Conservation (phyloP, 2,888 invertebrate genomes). For the Zeuzera pyrina region DNA sequence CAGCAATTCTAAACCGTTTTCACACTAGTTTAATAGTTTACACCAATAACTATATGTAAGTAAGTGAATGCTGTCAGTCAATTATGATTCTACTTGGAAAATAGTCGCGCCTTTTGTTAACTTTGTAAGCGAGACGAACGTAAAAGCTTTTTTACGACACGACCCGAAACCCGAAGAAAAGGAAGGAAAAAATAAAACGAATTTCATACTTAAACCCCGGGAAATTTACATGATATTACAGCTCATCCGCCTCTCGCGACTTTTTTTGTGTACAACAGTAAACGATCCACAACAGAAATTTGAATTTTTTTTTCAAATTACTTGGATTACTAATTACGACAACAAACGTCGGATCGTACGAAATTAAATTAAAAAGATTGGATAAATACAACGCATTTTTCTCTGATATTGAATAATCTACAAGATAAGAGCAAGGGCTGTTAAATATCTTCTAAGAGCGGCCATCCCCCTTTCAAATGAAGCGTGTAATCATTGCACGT, state of each 20-base stretch:
- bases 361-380: neutral
- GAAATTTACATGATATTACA: slow-evolving; percentile 64
- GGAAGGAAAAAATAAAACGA: slow-evolving; percentile 47
- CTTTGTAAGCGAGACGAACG: slow-evolving; percentile 51
- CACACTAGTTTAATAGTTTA: too few species aligned
- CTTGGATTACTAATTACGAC: slow-evolving; percentile 36
- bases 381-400: neutral
- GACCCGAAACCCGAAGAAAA: slow-evolving; percentile 42
- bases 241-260: slow-evolving; percentile 37
- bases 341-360: slow-evolving; percentile 14
- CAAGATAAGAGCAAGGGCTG: neutral
- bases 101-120: slow-evolving; percentile 49
- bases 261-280: slow-evolving; percentile 38
- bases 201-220: slow-evolving; percentile 51
- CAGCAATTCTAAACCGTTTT: too few species aligned
- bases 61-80: too few species aligned
- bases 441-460: neutral
- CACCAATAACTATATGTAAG: too few species aligned
- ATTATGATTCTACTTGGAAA: slow-evolving; percentile 38
- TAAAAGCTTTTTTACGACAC: slow-evolving; percentile 52
- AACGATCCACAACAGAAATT: slow-evolving; percentile 47
- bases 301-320: slow-evolving; percentile 35
- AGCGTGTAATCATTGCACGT: slow-evolving; percentile 43
- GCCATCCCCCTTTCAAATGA: slow-evolving; percentile 39
- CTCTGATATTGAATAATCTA: neutral